These are phyloP conservation scores for Dufourea novaeangliae DNA, from an alignment of 1,140 invertebrate genomes.

Conservation along the genomic window DNA sequence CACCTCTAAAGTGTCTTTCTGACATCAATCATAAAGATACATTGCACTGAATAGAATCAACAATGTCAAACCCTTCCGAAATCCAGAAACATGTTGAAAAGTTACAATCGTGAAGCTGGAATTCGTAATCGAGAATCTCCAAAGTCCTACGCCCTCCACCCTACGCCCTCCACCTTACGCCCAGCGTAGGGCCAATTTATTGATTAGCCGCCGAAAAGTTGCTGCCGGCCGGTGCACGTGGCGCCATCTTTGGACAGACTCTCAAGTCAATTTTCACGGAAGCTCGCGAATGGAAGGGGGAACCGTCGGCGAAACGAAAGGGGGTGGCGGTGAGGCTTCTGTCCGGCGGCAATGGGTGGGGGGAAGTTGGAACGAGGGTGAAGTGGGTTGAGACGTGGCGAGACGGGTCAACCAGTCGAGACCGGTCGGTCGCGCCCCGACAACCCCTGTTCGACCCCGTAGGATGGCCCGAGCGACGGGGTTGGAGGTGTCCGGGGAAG, in stretches of 20 bases:
- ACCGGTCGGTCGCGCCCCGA: constrained; percentile 68
- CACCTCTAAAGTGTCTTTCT: no score
- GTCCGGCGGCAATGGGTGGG: constrained; percentile 34
- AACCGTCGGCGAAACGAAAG: constrained; percentile 16
- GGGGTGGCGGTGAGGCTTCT: constrained; percentile 22
- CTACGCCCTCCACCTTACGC: background rate
- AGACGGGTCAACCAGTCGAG: constrained; percentile 71
- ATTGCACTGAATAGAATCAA: no score
- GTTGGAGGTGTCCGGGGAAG: constrained; percentile 23
- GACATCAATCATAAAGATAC: no score
- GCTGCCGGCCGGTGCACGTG: constrained; percentile 60
- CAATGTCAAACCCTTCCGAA: no score
- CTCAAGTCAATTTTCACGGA: constrained; percentile 64
- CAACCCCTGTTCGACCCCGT: constrained; percentile 71
- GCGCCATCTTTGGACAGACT: constrained; percentile 75
- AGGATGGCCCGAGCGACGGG: constrained; percentile 55
- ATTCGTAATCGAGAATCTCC: background rate
- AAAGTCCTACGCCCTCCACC: background rate
- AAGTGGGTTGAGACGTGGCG: constrained; percentile 69
- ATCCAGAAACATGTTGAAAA: no score
- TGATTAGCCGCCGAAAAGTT: constrained; percentile 57
- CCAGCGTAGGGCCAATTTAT: constrained; percentile 57
- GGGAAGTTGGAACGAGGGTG: constrained; percentile 61
- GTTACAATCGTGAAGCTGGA: no score
- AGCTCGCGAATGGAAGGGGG: constrained; percentile 7